Percentiles rank a stretch among this genome's conserved stretches.
These are phyloP conservation scores for Eciton burchellii DNA, from an alignment of 1,140 invertebrate genomes.

Conservation along the genomic window DNA sequence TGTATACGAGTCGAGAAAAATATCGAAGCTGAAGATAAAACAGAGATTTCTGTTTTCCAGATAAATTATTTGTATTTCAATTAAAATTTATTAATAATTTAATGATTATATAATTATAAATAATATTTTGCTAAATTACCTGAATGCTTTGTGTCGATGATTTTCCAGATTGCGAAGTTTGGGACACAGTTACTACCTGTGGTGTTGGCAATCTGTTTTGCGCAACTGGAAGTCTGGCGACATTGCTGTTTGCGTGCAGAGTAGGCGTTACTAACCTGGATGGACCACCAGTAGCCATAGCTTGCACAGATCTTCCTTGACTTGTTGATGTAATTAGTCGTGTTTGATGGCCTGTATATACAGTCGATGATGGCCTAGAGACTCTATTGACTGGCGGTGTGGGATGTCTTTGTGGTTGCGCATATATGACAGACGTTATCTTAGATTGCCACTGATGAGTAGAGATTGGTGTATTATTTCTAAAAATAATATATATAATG, in stretches of 20 bases:
- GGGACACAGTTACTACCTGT: constrained; percentile 76
- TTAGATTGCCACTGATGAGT: constrained; percentile 83
- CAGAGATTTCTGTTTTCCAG: too few species aligned
- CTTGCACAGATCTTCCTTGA: constrained; percentile 81
- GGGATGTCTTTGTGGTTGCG: constrained; percentile 80
- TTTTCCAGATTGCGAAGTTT: constrained; percentile 77
- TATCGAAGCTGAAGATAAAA: too few species aligned
- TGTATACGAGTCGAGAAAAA: too few species aligned
- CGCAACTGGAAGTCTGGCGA: constrained; percentile 78
- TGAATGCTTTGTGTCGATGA: constrained; percentile 80
- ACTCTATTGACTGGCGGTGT: constrained; percentile 79
- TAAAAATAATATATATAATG: constrained; percentile 21
- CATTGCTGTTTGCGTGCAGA: constrained; percentile 80
- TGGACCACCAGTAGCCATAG: constrained; percentile 81
- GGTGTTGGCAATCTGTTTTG: constrained; percentile 76
- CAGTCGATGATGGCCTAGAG: constrained; percentile 73
- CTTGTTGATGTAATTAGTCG: constrained; percentile 71
- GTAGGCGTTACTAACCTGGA: constrained; percentile 82
- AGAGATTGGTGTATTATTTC: constrained; percentile 77
- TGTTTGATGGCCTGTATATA: constrained; percentile 78
- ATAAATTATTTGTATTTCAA: too few species aligned
- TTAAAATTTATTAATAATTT: too few species aligned
- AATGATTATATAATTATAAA: constrained; percentile 1
- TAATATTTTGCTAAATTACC: constrained; percentile 64
- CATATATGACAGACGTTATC: constrained; percentile 80